Conservation (phyloP, 2,113 vertebrate species). For the Ptilorrhoa leucosticta region DNA sequence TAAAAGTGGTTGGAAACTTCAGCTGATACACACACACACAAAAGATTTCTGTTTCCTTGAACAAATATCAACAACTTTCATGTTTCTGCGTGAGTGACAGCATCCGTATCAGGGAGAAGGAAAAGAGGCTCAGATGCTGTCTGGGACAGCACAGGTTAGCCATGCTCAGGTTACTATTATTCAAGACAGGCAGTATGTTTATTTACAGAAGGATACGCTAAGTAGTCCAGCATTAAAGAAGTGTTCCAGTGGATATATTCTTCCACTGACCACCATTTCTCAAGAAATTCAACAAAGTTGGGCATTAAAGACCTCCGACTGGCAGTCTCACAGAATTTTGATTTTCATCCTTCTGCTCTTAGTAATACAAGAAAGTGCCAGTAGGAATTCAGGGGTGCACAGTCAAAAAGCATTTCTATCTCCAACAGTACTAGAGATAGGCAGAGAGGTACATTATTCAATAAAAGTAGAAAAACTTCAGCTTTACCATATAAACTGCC, state of each 20-base stretch:
- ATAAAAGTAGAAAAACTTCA: background rate
- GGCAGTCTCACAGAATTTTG: background rate
- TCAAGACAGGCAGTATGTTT: background rate
- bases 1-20: background rate
- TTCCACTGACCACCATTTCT: background rate
- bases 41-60: background rate
- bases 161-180: background rate
- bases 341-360: background rate
- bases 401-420: background rate
- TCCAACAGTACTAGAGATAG: background rate
- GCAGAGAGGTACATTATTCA: background rate
- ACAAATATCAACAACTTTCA: background rate
- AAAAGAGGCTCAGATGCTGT: background rate
- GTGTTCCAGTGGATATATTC: background rate
- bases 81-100: background rate
- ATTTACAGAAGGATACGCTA: background rate
- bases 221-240: background rate
- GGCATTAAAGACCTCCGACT: background rate
- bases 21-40: background rate
- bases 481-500: background rate
- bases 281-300: background rate
- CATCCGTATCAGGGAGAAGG: background rate
- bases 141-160: background rate
- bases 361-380: background rate
- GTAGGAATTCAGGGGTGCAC: background rate